A percentile compares a stretch with the other conserved stretches of the same genome.
phyloP scores from a whole-genome alignment of 35 echinoderm and acorn worm species.

The Lytechinus pictus region DNA sequence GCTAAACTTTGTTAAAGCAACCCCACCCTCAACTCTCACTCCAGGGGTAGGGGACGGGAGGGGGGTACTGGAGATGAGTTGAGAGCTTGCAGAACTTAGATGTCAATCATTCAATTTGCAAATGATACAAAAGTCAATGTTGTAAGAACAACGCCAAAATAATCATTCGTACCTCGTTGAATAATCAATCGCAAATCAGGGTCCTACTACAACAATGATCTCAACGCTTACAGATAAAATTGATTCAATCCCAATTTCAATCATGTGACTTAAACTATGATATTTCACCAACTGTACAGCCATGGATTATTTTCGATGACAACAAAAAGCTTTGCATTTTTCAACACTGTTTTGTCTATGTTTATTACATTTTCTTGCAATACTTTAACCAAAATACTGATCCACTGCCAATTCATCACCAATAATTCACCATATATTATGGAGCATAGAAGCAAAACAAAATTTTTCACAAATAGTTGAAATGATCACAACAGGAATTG shows the following conservation, averaged over 20 bases:
- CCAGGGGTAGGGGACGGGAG: background rate
- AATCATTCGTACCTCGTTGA: constrained; percentile 24
- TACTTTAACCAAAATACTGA: background rate
- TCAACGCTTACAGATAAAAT: background rate
- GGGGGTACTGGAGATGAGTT: constrained; percentile 13
- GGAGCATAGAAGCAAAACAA: no score
- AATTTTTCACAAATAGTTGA: no score
- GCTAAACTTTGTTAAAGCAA: background rate
- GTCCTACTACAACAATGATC: background rate
- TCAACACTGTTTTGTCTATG: background rate
- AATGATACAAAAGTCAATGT: background rate
- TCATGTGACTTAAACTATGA: background rate
- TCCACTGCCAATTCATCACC: background rate
- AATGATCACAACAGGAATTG: no score
- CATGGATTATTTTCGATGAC: background rate
- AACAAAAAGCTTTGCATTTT: background rate
- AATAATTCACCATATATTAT: background rate
- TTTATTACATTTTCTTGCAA: background rate
- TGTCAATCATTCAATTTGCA: constrained; percentile 43
- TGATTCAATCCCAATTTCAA: background rate
- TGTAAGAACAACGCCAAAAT: background rate
- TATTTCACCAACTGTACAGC: background rate
- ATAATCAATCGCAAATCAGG: background rate
- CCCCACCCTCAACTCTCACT: background rate
- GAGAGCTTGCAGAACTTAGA: background rate